Evolutionary conservation across 2,888 invertebrate species (phyloP).

Genomic region (Perizoma flavofasciatum): DNA sequence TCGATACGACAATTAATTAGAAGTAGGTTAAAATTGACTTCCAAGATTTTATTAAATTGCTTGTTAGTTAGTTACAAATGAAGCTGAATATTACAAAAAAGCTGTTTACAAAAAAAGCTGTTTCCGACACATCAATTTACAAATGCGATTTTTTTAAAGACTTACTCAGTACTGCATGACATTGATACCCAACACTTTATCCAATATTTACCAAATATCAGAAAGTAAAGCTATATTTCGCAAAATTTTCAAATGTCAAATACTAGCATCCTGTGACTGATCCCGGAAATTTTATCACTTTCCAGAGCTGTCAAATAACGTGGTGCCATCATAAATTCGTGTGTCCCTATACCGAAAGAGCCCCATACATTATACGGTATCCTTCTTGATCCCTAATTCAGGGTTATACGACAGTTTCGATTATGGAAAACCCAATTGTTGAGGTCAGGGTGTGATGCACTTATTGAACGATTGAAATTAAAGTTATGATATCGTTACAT

Average conservation of each 20-base stretch:
- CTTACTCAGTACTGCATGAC: too few relatives aligned
- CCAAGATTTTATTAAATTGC: too few relatives aligned
- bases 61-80: too few relatives aligned
- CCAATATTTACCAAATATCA: background rate
- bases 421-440: conserved; percentile 48
- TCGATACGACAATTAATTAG: too few relatives aligned
- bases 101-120: too few relatives aligned
- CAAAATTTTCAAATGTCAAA: conserved; percentile 20
- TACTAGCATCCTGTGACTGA: conserved; percentile 24
- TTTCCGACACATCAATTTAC: too few relatives aligned
- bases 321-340: conserved; percentile 38
- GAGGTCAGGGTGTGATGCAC: conserved; percentile 12
- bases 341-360: conserved; percentile 38
- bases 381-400: conserved; percentile 51
- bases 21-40: too few relatives aligned
- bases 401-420: conserved; percentile 54
- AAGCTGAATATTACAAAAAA: too few relatives aligned
- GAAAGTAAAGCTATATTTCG: conserved; percentile 15
- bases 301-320: conserved; percentile 40
- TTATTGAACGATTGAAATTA: background rate
- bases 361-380: conserved; percentile 54
- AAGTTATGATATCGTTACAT: background rate
- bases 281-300: conserved; percentile 36
- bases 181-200: background rate
- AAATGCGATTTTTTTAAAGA: too few relatives aligned